phyloP scores from a whole-genome alignment of 2,888 invertebrate genomes.

The Stegana nigrithorax region DNA sequence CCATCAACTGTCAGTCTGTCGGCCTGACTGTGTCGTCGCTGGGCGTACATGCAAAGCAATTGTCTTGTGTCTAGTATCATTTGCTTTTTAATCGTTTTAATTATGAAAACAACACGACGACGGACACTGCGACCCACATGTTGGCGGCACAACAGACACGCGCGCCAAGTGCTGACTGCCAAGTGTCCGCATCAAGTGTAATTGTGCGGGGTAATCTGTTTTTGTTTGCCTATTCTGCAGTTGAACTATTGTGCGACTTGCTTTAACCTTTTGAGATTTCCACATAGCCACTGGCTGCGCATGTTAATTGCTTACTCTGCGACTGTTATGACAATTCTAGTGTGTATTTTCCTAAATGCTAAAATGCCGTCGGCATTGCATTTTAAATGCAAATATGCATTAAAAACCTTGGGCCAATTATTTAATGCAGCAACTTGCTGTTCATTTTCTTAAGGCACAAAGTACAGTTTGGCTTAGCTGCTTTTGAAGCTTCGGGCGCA shows the following conservation, averaged over 20 bases:
- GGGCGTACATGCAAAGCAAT: conserved; percentile 56
- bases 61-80: too few species aligned
- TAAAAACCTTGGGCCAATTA: too few species aligned
- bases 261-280: conserved; percentile 6
- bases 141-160: conserved; percentile 48
- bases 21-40: neutral
- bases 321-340: too few species aligned
- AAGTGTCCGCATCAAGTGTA: conserved; percentile 48
- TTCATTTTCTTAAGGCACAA: too few species aligned
- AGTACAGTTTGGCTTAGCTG: too few species aligned
- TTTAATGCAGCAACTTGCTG: too few species aligned
- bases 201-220: conserved; percentile 32
- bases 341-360: too few species aligned
- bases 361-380: too few species aligned
- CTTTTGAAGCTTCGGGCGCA: too few species aligned
- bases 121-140: conserved; percentile 47
- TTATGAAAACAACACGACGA: conserved; percentile 39
- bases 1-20: neutral
- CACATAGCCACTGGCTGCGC: too few species aligned
- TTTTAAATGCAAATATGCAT: too few species aligned
- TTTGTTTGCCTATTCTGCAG: conserved; percentile 39
- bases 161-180: conserved; percentile 46
- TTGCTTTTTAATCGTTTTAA: conserved; percentile 51
- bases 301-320: too few species aligned
- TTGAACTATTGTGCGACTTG: conserved; percentile 35